Evolutionary conservation across 2,888 invertebrate species (phyloP).

Genomic region (Meliscaeva auricollis): DNA sequence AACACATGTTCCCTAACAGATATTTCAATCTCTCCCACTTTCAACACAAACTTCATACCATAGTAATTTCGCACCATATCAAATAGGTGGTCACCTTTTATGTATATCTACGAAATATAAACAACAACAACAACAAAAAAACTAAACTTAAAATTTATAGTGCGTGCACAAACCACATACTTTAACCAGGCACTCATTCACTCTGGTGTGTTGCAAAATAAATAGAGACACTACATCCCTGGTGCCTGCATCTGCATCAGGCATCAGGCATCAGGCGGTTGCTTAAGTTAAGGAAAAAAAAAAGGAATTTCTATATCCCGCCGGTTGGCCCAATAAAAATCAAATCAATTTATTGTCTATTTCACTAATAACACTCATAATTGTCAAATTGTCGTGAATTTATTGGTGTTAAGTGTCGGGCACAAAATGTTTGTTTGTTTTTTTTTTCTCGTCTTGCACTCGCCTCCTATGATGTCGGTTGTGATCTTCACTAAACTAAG

Average conservation of each 20-base stretch:
- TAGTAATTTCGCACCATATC: slow-evolving; percentile 57
- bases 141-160: slow-evolving; percentile 30
- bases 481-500: slow-evolving; percentile 68
- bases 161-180: slow-evolving; percentile 57
- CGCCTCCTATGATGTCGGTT: slow-evolving; percentile 47
- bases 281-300: slow-evolving; percentile 11
- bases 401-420: slow-evolving; percentile 74
- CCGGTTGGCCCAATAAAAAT: slow-evolving; percentile 63
- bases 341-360: slow-evolving; percentile 83
- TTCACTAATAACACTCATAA: slow-evolving; percentile 84
- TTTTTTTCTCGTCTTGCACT: slow-evolving; percentile 13
- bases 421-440: slow-evolving; percentile 32
- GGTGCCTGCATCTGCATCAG: slow-evolving; percentile 39
- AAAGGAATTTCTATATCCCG: slow-evolving; percentile 40
- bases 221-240: neutral
- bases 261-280: slow-evolving; percentile 20
- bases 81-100: slow-evolving; percentile 51
- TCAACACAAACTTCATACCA: slow-evolving; percentile 38
- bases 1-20: slow-evolving; percentile 31
- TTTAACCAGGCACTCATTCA: slow-evolving; percentile 7
- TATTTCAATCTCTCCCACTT: slow-evolving; percentile 56
- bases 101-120: slow-evolving; percentile 18
- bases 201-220: neutral
- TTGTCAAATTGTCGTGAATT: slow-evolving; percentile 82
- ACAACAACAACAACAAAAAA: too few relatives aligned